Evolutionary conservation across 2,888 invertebrate genomes (phyloP).

Genomic region (Argyra leucocephala): DNA sequence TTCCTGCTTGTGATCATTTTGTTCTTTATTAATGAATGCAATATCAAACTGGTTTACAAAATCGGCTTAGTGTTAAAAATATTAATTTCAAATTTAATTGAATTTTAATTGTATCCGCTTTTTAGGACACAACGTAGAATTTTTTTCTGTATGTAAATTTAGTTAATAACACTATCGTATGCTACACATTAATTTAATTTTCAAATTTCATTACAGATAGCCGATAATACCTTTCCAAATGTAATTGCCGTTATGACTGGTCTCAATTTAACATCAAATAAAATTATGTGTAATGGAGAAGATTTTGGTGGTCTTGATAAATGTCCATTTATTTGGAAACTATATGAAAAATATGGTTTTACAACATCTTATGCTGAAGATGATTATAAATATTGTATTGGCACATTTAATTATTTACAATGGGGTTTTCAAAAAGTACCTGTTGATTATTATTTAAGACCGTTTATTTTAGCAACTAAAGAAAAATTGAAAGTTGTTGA

Average conservation of each 20-base stretch:
- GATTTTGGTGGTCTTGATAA: slow-evolving; percentile 50
- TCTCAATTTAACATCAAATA: slow-evolving; percentile 44
- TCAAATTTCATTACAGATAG: slow-evolving; percentile 47
- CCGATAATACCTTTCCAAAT: slow-evolving; percentile 81
- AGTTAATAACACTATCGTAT: no score
- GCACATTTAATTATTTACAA: slow-evolving; percentile 56
- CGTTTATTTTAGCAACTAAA: slow-evolving; percentile 58
- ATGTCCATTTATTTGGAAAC: slow-evolving; percentile 65
- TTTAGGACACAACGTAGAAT: no score
- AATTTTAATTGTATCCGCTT: no score
- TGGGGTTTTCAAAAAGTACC: slow-evolving; percentile 60
- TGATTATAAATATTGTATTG: slow-evolving; percentile 45
- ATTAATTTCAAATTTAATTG: no score
- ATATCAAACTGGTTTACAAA: no score
- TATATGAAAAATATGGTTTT: slow-evolving; percentile 57
- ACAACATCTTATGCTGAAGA: slow-evolving; percentile 71
- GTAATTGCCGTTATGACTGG: slow-evolving; percentile 70
- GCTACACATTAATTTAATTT: no score
- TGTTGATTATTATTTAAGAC: slow-evolving; percentile 67
- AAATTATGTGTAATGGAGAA: slow-evolving; percentile 44
- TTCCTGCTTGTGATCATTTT: no score
- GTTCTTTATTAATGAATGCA: no score
- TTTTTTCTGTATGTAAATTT: no score
- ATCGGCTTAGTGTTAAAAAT: no score
- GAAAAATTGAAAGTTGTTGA: slow-evolving; percentile 39